Percentiles rank a stretch among this genome's conserved stretches.
Evolutionary conservation across 2,113 vertebrate genomes (phyloP).

Genomic region (Bubo scandiacus): DNA sequence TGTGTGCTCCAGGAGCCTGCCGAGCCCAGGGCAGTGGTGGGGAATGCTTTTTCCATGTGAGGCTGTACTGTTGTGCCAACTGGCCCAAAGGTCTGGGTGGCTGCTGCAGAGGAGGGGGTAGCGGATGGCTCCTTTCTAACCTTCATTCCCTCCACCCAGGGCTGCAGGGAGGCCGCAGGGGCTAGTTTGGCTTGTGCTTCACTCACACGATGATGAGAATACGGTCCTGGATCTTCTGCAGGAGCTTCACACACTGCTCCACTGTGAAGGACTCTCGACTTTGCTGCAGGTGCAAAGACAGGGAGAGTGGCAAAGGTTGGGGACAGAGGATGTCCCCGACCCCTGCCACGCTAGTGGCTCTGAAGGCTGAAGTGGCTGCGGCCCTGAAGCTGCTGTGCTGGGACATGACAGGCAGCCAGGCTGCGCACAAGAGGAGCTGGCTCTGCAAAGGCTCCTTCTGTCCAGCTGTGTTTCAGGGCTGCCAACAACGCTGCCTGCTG

Average conservation of each 20-base stretch:
- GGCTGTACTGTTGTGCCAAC: neutral
- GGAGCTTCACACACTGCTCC: slow-evolving; percentile 65
- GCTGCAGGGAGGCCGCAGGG: neutral
- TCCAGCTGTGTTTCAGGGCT: slow-evolving; percentile 37
- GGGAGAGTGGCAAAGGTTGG: neutral
- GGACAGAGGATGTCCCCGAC: neutral
- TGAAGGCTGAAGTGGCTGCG: neutral
- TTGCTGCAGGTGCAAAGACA: slow-evolving; percentile 69
- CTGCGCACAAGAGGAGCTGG: neutral
- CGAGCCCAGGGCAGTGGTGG: neutral
- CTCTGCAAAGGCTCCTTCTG: neutral
- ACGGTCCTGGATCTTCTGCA: slow-evolving; percentile 71
- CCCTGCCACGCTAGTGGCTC: accelerated
- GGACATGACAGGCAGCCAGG: neutral
- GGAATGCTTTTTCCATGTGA: neutral
- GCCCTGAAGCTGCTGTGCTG: neutral
- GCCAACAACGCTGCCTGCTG: slow-evolving; percentile 20
- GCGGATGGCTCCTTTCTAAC: neutral
- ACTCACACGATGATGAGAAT: slow-evolving; percentile 84
- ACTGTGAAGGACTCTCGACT: slow-evolving; percentile 34
- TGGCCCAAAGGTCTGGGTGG: neutral
- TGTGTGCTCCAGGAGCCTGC: neutral
- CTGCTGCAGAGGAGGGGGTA: neutral
- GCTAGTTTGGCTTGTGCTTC: neutral
- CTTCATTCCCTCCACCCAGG: neutral